These are phyloP conservation scores for Acrobasis consociella DNA, from an alignment of 2,888 invertebrate species.

Conservation along the genomic window DNA sequence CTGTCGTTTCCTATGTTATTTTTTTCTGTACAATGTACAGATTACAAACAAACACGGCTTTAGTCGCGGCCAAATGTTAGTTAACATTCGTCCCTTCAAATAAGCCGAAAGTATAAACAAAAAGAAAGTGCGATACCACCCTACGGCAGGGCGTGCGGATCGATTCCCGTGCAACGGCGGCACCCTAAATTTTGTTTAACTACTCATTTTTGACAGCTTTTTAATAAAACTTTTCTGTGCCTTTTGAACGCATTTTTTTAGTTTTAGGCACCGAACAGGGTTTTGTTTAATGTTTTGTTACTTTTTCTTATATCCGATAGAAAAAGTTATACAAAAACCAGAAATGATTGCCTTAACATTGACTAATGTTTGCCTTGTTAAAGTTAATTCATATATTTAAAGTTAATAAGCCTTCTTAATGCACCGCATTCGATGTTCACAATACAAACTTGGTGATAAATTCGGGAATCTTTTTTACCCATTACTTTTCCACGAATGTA, in stretches of 20 bases:
- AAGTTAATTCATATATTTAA: too few species aligned
- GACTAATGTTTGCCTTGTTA: too few species aligned
- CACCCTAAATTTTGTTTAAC: slow-evolving; percentile 20
- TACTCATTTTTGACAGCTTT: slow-evolving; percentile 24
- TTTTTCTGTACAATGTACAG: too few species aligned
- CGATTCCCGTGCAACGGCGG: slow-evolving; percentile 16
- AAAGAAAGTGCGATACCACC: slow-evolving; percentile 20
- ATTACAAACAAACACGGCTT: too few species aligned
- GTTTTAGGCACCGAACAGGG: background rate
- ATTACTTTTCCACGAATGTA: background rate
- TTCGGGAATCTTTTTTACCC: background rate
- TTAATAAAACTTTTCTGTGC: slow-evolving; percentile 22
- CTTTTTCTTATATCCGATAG: background rate
- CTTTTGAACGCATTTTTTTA: slow-evolving; percentile 3
- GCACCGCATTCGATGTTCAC: too few species aligned
- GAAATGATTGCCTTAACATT: too few species aligned
- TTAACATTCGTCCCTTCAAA: slow-evolving; percentile 22
- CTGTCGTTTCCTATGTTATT: too few species aligned
- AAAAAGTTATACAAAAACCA: too few species aligned
- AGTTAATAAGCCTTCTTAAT: too few species aligned
- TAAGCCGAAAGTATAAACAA: slow-evolving; percentile 23
- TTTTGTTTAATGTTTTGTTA: background rate
- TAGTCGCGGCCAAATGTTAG: background rate
- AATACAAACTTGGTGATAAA: too few species aligned
- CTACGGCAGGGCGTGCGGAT: slow-evolving; percentile 8